phyloP scores from a whole-genome alignment of 2,797 vertebrate genomes.

The Florisuga fusca region DNA sequence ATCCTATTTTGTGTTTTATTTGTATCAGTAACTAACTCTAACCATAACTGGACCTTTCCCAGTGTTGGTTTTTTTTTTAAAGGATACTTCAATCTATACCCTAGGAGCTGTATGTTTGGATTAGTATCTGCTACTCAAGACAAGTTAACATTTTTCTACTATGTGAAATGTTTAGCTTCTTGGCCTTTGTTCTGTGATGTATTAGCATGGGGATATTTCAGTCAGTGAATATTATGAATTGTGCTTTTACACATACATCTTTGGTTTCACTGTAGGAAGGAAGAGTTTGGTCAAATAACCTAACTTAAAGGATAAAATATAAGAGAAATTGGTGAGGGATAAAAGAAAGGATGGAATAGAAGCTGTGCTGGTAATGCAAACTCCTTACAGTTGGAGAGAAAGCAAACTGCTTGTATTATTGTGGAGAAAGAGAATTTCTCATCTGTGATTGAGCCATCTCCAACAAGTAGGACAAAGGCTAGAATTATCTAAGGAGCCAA shows the following conservation, averaged over 20 bases:
- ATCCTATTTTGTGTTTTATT: background rate
- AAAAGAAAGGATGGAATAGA: background rate
- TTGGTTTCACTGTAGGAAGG: background rate
- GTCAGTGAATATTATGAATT: background rate
- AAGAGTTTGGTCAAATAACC: background rate
- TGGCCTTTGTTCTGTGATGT: background rate
- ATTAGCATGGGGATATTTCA: background rate
- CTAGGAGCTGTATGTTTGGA: background rate
- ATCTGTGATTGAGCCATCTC: background rate
- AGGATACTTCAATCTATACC: fast-evolving
- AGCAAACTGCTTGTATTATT: background rate
- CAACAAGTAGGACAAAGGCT: background rate
- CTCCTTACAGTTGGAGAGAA: background rate
- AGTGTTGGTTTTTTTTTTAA: background rate
- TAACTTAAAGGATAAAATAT: background rate
- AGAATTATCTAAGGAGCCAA: background rate
- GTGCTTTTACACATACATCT: background rate
- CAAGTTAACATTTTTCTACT: background rate
- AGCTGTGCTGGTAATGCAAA: background rate
- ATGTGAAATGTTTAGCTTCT: background rate
- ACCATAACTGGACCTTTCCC: background rate
- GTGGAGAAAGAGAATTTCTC: background rate
- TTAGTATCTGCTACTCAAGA: background rate
- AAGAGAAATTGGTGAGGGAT: background rate
- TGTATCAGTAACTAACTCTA: background rate